Evolutionary conservation across 2,888 invertebrate genomes (phyloP).

Genomic region (Erebia aethiops): DNA sequence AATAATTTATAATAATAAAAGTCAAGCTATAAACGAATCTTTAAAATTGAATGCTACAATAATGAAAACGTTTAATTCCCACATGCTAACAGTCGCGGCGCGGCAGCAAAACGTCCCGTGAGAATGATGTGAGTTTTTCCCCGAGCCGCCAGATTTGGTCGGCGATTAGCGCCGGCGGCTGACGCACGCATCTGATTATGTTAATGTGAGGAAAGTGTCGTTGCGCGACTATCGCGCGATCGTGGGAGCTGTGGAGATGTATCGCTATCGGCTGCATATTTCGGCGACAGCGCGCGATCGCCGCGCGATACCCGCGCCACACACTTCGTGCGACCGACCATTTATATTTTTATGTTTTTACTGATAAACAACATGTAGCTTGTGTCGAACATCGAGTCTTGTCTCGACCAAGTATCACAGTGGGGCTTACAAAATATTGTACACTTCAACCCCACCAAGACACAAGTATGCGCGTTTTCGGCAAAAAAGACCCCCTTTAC

Average conservation of each 20-base stretch:
- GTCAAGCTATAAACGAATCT: not conserved
- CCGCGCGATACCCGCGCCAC: constrained; percentile 34
- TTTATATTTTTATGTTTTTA: not conserved
- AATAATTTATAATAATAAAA: no score
- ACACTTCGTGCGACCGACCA: constrained; percentile 21
- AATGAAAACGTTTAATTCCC: constrained; percentile 3
- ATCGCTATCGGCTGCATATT: constrained; percentile 28
- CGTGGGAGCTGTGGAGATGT: constrained; percentile 41
- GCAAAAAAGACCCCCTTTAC: no score
- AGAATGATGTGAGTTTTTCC: not conserved
- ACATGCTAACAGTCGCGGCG: not conserved
- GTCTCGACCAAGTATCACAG: no score
- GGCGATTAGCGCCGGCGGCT: constrained; percentile 21
- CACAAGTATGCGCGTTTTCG: no score
- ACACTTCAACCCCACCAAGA: no score
- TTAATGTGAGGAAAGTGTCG: constrained; percentile 27
- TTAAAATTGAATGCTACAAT: no score
- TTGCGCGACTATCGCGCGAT: constrained; percentile 14
- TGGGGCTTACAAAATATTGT: no score
- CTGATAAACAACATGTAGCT: not conserved
- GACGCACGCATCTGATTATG: constrained; percentile 37
- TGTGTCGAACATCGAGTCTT: no score
- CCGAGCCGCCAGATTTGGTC: constrained; percentile 15
- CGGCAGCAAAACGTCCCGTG: not conserved
- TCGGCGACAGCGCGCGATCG: constrained; percentile 35